Evolutionary conservation across 2,113 vertebrate species (phyloP).

Genomic region (Ariopsis seemanni): DNA sequence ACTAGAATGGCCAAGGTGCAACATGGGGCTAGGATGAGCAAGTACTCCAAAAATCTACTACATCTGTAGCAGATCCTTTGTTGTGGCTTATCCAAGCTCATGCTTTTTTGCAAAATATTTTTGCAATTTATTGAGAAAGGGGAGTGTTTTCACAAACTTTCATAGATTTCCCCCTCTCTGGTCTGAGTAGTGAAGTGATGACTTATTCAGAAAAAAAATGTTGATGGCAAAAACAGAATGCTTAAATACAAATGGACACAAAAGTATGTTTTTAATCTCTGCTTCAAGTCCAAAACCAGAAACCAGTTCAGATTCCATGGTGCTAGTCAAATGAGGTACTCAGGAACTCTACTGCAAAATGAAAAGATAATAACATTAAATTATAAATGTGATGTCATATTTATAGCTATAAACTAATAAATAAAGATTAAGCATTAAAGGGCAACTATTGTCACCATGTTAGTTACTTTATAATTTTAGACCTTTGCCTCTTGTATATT

Average conservation of each 20-base stretch:
- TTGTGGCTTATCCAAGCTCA: not conserved
- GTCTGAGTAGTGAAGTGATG: not conserved
- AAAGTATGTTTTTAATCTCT: not conserved
- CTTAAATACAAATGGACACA: not conserved
- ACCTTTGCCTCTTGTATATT: too few relatives aligned
- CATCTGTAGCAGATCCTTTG: not conserved
- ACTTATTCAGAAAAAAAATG: not conserved
- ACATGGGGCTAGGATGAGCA: not conserved
- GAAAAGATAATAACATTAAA: too few relatives aligned
- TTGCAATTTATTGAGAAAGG: not conserved
- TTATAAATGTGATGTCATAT: too few relatives aligned
- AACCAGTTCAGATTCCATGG: too few relatives aligned
- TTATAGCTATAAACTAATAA: too few relatives aligned
- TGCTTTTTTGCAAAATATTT: not conserved
- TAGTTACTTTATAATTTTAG: too few relatives aligned
- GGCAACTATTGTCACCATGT: too few relatives aligned
- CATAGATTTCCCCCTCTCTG: not conserved
- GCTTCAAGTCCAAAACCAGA: too few relatives aligned
- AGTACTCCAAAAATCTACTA: not conserved
- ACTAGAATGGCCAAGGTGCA: not conserved
- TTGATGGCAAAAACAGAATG: not conserved
- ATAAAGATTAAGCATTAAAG: too few relatives aligned
- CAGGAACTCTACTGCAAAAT: too few relatives aligned
- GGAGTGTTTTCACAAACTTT: not conserved
- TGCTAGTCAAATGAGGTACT: too few relatives aligned